Conservation (phyloP, 2,888 invertebrate species). For the Agrilus mali region DNA sequence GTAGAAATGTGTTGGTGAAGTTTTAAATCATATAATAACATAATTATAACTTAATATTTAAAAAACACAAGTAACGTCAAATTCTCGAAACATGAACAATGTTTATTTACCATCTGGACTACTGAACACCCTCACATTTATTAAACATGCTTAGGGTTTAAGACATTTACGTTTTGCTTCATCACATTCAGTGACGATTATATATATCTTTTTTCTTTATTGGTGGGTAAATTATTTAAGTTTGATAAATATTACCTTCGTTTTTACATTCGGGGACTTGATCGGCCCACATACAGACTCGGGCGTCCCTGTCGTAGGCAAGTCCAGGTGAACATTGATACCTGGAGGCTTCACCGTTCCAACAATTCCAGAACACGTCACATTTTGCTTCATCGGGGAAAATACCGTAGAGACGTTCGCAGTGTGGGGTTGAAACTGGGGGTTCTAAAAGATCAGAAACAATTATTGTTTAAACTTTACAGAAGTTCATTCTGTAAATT, state of each 20-base stretch:
- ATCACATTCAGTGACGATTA: too few species aligned
- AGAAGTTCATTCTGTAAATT: too few species aligned
- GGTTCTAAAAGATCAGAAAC: conserved; percentile 48
- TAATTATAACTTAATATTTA: too few species aligned
- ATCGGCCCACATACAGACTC: conserved; percentile 95
- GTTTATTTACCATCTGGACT: too few species aligned
- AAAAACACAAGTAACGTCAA: too few species aligned
- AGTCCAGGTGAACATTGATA: conserved; percentile 92
- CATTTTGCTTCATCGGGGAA: conserved; percentile 81
- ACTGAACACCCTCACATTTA: too few species aligned
- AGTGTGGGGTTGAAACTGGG: conserved; percentile 72
- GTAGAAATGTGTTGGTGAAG: too few species aligned
- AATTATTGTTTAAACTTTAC: background rate
- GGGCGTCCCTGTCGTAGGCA: conserved; percentile 85
- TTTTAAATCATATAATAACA: too few species aligned
- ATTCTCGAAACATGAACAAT: too few species aligned
- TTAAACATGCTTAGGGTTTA: too few species aligned
- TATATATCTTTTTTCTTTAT: too few species aligned
- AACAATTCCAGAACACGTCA: conserved; percentile 93
- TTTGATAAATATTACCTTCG: conserved; percentile 49
- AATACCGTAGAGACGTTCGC: conserved; percentile 80
- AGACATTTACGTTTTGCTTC: too few species aligned
- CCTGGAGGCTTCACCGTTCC: conserved; percentile 88
- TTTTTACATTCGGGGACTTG: conserved; percentile 84
- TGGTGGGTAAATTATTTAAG: background rate